Evolutionary conservation across 2,797 vertebrate species (phyloP).

Genomic region (Schizopygopsis pylzovi): DNA sequence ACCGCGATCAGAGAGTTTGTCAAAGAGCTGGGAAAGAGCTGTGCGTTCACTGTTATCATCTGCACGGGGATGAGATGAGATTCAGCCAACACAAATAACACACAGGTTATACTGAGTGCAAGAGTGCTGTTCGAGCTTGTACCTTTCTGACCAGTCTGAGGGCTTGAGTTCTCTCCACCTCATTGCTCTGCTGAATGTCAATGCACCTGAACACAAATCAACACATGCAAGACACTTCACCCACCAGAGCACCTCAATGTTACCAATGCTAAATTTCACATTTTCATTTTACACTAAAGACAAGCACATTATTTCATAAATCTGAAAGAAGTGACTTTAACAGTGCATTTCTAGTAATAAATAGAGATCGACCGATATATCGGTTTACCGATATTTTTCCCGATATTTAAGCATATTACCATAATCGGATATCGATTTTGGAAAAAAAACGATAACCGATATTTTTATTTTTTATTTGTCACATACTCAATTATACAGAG

Average conservation of each 20-base stretch:
- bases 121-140: slow-evolving; percentile 33
- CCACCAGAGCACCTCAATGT: background rate
- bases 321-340: background rate
- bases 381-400: too few species aligned
- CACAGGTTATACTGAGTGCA: background rate
- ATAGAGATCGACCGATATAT: too few species aligned
- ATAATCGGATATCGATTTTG: too few species aligned
- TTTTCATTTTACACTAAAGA: background rate
- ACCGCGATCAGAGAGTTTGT: slow-evolving; percentile 87
- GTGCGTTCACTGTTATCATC: slow-evolving; percentile 90
- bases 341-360: too few species aligned
- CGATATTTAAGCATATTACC: too few species aligned
- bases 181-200: slow-evolving; percentile 89
- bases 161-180: slow-evolving; percentile 88
- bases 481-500: too few species aligned
- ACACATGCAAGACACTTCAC: background rate
- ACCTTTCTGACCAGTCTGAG: slow-evolving; percentile 89
- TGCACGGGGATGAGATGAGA: slow-evolving; percentile 51
- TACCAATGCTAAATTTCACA: background rate
- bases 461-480: too few species aligned
- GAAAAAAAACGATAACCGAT: too few species aligned
- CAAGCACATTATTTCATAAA: background rate
- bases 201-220: slow-evolving; percentile 77
- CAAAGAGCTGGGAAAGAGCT: slow-evolving; percentile 86
- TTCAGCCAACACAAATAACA: background rate